Percentiles rank a stretch among this genome's conserved stretches.
phyloP scores from a whole-genome alignment of 2,113 vertebrate genomes.

The Conger conger region DNA sequence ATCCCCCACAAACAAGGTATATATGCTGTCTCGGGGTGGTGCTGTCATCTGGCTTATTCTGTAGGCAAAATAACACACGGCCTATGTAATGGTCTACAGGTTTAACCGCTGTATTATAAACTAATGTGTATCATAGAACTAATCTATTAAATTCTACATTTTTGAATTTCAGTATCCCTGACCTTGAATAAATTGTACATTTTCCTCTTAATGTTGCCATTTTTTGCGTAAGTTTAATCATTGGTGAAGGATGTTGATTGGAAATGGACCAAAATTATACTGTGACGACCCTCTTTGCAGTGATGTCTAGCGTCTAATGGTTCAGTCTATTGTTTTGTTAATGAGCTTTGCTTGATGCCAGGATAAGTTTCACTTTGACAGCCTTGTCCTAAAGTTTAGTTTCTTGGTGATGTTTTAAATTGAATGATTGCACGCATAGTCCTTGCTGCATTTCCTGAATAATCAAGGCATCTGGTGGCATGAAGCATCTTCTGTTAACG shows the following conservation, averaged over 20 bases:
- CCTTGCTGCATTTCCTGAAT: background rate
- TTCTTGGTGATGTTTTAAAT: too few relatives aligned
- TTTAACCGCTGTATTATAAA: background rate
- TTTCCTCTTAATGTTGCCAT: too few relatives aligned
- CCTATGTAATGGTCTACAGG: background rate
- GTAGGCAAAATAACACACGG: background rate
- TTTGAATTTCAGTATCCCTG: too few relatives aligned
- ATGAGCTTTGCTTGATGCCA: background rate
- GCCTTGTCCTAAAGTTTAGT: background rate
- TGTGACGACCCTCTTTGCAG: background rate
- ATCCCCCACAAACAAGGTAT: background rate
- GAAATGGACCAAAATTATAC: background rate
- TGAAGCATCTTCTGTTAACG: background rate
- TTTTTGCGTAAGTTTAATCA: too few relatives aligned
- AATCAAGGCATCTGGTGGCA: background rate
- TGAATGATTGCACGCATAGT: too few relatives aligned
- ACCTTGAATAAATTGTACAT: too few relatives aligned
- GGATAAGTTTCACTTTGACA: background rate
- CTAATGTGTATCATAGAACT: too few relatives aligned
- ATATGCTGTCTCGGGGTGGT: background rate
- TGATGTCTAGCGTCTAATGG: too few relatives aligned
- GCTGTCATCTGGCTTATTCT: background rate
- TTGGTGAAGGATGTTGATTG: too few relatives aligned
- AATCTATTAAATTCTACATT: too few relatives aligned
- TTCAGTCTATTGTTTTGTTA: background rate